phyloP scores from a whole-genome alignment of 2,888 invertebrate species.

The Drosophila demipolita region DNA sequence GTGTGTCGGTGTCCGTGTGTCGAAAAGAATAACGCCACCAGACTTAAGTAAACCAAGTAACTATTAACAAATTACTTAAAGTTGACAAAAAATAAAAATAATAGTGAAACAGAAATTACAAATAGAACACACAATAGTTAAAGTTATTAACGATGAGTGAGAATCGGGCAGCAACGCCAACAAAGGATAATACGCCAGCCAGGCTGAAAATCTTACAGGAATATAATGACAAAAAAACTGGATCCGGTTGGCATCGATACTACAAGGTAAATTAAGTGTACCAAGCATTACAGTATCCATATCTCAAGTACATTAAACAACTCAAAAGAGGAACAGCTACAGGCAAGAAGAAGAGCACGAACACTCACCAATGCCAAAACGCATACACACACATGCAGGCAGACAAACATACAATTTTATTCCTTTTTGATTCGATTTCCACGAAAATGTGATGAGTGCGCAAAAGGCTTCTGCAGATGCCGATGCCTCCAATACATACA shows the following conservation, averaged over 20 bases:
- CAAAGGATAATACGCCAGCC: slow-evolving; percentile 59
- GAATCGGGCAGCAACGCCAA: slow-evolving; percentile 32
- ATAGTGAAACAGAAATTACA: slow-evolving; percentile 5
- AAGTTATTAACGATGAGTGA: slow-evolving; percentile 64
- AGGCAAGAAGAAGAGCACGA: slow-evolving; percentile 31
- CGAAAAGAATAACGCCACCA: slow-evolving; percentile 58
- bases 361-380: slow-evolving; percentile 19
- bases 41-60: slow-evolving; percentile 36
- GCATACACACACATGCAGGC: slow-evolving; percentile 11
- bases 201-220: slow-evolving; percentile 63
- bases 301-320: slow-evolving; percentile 25
- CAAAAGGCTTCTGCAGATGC: slow-evolving; percentile 79
- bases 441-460: slow-evolving; percentile 83
- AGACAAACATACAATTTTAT: slow-evolving; percentile 52
- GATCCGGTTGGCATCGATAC: slow-evolving; percentile 56
- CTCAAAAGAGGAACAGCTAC: slow-evolving; percentile 36
- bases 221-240: slow-evolving; percentile 63
- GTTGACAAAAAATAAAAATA: slow-evolving; percentile 17
- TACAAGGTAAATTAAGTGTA: slow-evolving; percentile 58
- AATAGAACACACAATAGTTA: slow-evolving; percentile 16
- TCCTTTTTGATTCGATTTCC: slow-evolving; percentile 81
- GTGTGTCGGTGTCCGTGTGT: slow-evolving; percentile 42
- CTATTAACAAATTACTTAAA: slow-evolving; percentile 23
- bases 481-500: slow-evolving; percentile 54
- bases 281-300: slow-evolving; percentile 6